Base-by-base conservation (phyloP, 1,140 invertebrate species). In the Lepidostoma basale region DNA sequence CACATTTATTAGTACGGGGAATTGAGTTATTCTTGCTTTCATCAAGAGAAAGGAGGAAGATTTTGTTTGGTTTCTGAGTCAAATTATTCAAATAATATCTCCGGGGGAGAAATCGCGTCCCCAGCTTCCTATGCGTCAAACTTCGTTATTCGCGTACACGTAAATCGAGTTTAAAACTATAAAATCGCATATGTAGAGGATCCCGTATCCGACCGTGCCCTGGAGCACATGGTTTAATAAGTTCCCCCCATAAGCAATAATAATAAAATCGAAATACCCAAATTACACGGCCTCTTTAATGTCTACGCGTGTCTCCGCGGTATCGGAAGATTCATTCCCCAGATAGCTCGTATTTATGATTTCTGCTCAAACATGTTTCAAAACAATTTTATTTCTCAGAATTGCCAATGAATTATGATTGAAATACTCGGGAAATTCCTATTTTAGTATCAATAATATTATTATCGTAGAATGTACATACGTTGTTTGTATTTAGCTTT, bases 221-320 rank as follows among this genome's bases (percentile, higher is more conserved):
- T 52, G 45, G 26, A 39, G 25, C 39, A 20, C 22, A 23, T 44
- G 40, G 44, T 65, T 69, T 69, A 65, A 64, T 65, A 69, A 69
- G 68, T 69, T 52, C 16, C 54, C 54, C 54, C 39, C 18, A 59
- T 40, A 40, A 22, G 36, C 36, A 59, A 59, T 59, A 59, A 59
- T 59, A 40, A 59, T 40, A 40, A 52, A 52, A 52, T 52, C 47
- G 18, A 30, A 52, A 47, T 47, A n/a, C 47, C 25, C 63, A 30
- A 52, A 54, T 56, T 36, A 65, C 49, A 64, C 30, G 33, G 63
- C 20, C 33, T 28, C 40, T 44, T 65, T 36, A 65, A 56, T 45
- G 36, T 49, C 28, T 65, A 65, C 49, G 20, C 40, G 28, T 44
- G 33, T 28, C 18, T 33, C 10, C 26, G 40, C 25, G 25, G 18